Base-by-base conservation (phyloP, 2,797 vertebrate species). In the Enteromius radiatus region DNA sequence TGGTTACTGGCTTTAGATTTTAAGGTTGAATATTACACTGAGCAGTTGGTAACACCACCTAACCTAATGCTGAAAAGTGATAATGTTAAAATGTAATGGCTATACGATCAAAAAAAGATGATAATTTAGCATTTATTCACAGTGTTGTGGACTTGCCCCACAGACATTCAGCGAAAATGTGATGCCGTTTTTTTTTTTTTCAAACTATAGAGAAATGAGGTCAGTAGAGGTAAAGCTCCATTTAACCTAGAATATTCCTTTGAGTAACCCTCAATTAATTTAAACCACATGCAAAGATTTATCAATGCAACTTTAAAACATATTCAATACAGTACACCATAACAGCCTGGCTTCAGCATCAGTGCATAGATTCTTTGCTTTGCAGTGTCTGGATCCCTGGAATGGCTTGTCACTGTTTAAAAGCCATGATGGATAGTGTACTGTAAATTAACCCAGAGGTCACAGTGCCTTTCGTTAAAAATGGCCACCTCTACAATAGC, bases 371-470 rank as follows among this genome's bases (percentile, higher is more conserved):
- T 59, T 75, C 8, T 28, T 61, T 63, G 36, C 28, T 59, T 63
- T 63, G 10, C 38, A 63, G 17, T 63, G 38, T 45, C 56, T 47
- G 38, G 31, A 45, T 45, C 75, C 56, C 56, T 63, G 26, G 56
- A 63, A 68, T 38, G 31, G n/a, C 12, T 68, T 19, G 47, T 47
- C 43, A 47, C 45, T 0, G 36, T 59, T 80, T 56, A 59, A 45
- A 21, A 54, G 36, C 15, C n/a, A 41, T 64, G 61, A 76, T 41
- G 69, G 45, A 78, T 41, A 74, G 64, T 73, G 74, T 52, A 59
- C 73, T 81, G 78, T 74, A 75, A 81, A 81, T 76, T 68, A 77
- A 76, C 80, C 78, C 76, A 71, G 36, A 83, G 61, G 65, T 23
- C 45, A 11, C 26, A 54, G 78, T 78, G 86, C 68, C 14, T 82